These are phyloP conservation scores for Proisotoma minuta DNA, from an alignment of 2,888 invertebrate genomes.

Conservation along the genomic window DNA sequence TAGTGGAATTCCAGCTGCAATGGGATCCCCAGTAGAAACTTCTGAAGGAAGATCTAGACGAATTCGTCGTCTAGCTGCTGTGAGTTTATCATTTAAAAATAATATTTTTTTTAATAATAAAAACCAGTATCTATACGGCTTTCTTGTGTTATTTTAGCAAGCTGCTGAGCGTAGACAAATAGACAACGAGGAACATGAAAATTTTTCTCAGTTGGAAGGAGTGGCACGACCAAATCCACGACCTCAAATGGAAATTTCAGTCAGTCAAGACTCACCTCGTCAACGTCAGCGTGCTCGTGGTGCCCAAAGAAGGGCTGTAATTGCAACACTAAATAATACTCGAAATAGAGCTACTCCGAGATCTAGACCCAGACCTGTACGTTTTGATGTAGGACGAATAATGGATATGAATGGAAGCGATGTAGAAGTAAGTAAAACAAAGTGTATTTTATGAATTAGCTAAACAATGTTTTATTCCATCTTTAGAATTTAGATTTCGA, in stretches of 20 bases:
- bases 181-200: conserved; percentile 14
- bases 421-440: conserved; percentile 26
- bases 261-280: conserved; percentile 37
- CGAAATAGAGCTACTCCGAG: background rate
- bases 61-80: conserved; percentile 34
- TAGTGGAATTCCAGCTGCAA: conserved; percentile 4
- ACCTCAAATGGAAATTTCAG: conserved; percentile 45
- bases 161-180: conserved; percentile 28
- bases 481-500: conserved; percentile 13
- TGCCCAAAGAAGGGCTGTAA: background rate
- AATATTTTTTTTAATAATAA: background rate
- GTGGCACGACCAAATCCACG: conserved; percentile 45
- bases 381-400: conserved; percentile 38
- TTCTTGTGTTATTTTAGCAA: conserved; percentile 17
- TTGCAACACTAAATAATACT: conserved; percentile 3
- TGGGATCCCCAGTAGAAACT: conserved; percentile 8
- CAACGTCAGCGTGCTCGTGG: background rate
- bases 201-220: conserved; percentile 33
- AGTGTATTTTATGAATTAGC: background rate
- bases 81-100: conserved; percentile 13
- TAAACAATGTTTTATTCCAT: background rate
- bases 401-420: conserved; percentile 39
- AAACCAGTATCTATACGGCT: background rate
- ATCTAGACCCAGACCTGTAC: conserved; percentile 16
- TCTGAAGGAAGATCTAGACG: conserved; percentile 30